phyloP scores from a whole-genome alignment of 2,888 invertebrate species.

The Lasioglossum villosulum region DNA sequence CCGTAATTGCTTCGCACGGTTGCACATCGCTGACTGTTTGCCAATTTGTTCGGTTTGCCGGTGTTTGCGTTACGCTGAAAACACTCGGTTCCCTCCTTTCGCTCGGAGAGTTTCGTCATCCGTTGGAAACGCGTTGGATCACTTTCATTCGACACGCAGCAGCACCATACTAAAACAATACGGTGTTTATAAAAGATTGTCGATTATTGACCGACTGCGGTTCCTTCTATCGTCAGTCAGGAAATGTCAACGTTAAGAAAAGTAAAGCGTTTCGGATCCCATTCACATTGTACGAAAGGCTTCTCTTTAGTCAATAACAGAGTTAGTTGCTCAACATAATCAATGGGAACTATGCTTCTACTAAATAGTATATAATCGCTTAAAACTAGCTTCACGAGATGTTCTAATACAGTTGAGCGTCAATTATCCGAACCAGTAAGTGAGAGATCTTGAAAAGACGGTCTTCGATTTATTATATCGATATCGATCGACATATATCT shows the following conservation, averaged over 20 bases:
- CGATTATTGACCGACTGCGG: not conserved
- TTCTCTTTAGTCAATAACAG: not conserved
- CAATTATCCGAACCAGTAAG: no score
- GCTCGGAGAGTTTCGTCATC: slow-evolving; percentile 31
- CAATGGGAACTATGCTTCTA: not conserved
- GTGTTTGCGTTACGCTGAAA: slow-evolving; percentile 70
- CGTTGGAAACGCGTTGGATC: slow-evolving; percentile 25
- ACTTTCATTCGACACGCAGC: slow-evolving; percentile 2
- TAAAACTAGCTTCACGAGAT: not conserved
- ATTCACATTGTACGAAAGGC: not conserved
- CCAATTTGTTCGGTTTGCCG: slow-evolving; percentile 79
- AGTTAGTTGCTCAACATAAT: not conserved
- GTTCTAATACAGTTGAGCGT: no score
- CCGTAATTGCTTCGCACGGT: slow-evolving; percentile 83
- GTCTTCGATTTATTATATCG: no score
- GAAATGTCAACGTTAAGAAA: not conserved
- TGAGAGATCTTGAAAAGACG: no score
- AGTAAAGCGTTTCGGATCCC: not conserved
- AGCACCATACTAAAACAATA: slow-evolving; percentile 10
- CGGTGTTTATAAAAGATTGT: not conserved
- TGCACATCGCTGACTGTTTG: slow-evolving; percentile 81
- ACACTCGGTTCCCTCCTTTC: slow-evolving; percentile 44
- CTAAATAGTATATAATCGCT: not conserved
- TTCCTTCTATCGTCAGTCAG: not conserved
- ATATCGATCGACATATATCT: no score